These are phyloP conservation scores for Maylandia zebra DNA, from an alignment of 2,113 vertebrate genomes.

Conservation along the genomic window DNA sequence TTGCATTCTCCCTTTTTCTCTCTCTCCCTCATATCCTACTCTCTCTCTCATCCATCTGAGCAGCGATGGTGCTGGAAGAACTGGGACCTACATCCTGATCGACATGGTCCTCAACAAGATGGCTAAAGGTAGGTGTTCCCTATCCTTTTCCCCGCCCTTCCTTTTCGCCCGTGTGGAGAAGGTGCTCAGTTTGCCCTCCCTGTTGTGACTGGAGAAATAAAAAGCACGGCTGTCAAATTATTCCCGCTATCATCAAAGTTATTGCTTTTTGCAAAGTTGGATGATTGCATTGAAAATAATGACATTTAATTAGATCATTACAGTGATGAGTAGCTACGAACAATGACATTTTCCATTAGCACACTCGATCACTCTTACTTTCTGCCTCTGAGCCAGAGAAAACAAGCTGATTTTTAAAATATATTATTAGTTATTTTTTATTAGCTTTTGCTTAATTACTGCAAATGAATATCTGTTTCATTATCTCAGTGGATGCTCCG, in stretches of 20 bases:
- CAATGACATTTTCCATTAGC: not conserved
- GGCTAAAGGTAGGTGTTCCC: conserved; percentile 86
- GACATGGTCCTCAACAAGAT: conserved; percentile 99
- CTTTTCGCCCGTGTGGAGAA: not conserved
- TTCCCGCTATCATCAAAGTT: not conserved
- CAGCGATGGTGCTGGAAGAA: conserved; percentile 89
- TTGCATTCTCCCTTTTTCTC: not conserved
- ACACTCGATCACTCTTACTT: not conserved
- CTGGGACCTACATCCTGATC: conserved; percentile 88
- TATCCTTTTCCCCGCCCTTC: not conserved
- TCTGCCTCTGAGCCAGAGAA: not conserved
- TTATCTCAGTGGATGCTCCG: not conserved
- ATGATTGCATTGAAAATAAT: not conserved
- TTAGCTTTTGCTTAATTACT: not conserved
- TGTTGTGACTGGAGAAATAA: not conserved
- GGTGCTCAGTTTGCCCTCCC: not conserved
- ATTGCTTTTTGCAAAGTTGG: not conserved
- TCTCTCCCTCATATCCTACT: not conserved
- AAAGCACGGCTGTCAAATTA: not conserved
- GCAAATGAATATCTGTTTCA: not conserved
- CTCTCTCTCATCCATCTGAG: not conserved
- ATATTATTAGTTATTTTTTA: not conserved
- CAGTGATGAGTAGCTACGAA: not conserved
- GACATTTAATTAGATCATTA: not conserved
- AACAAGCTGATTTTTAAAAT: not conserved